phyloP scores from a whole-genome alignment of 2,888 invertebrate species.

The Dyspetes luteomarginatus region DNA sequence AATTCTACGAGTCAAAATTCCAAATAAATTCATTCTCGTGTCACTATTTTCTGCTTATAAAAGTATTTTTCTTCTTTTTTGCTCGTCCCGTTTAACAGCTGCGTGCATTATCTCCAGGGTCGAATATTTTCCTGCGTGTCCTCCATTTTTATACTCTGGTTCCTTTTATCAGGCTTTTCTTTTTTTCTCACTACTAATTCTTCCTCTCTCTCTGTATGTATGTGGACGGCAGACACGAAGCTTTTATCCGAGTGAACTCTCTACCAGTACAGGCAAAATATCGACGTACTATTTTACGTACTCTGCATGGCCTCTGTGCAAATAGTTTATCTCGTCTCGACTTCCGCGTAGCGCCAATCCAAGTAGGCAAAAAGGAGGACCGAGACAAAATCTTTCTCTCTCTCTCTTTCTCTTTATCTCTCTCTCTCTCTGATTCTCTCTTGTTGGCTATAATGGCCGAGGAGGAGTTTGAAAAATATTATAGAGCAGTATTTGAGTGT shows the following conservation, averaged over 20 bases:
- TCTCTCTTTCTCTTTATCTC: background rate
- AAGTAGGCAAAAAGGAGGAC: constrained; percentile 32
- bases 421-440: constrained; percentile 1
- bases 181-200: constrained; percentile 13
- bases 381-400: constrained; percentile 41
- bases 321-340: constrained; percentile 63
- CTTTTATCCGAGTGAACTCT: constrained; percentile 38
- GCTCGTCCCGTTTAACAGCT: too few relatives aligned
- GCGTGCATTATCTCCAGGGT: background rate
- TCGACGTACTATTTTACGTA: constrained; percentile 27
- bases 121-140: background rate
- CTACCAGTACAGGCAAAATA: constrained; percentile 27
- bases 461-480: constrained; percentile 29
- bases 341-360: constrained; percentile 53
- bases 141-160: constrained; percentile 17
- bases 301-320: constrained; percentile 24
- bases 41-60: background rate
- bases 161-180: constrained; percentile 36
- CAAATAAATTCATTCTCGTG: background rate
- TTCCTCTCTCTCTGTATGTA: background rate
- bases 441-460: constrained; percentile 28
- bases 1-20: background rate
- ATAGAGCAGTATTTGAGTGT: background rate
- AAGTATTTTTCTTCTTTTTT: too few relatives aligned
- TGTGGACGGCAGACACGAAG: constrained; percentile 7